phyloP scores from a whole-genome alignment of 2,113 vertebrate species.

The Phoenicopterus ruber region DNA sequence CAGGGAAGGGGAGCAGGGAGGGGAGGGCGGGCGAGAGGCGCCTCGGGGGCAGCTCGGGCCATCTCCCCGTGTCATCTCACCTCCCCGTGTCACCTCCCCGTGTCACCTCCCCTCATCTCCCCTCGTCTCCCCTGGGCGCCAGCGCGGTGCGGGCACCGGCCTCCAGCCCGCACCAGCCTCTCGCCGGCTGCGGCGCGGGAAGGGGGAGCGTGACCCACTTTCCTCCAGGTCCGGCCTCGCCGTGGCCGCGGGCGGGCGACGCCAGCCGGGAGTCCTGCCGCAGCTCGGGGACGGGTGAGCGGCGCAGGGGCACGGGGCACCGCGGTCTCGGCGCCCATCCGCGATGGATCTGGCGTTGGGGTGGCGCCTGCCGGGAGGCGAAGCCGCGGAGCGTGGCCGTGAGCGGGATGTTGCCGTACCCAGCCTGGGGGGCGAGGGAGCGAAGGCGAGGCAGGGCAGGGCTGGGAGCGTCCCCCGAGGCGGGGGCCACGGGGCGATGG shows the following conservation, averaged over 20 bases:
- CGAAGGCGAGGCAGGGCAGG: not conserved
- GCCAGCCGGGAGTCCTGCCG: not conserved
- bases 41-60: constrained; percentile 12
- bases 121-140: not conserved
- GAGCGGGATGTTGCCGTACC: not conserved
- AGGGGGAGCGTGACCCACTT: constrained; percentile 48
- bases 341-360: fast-evolving
- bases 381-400: not conserved
- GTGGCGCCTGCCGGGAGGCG: not conserved
- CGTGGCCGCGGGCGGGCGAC: not conserved
- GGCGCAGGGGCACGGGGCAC: fast-evolving
- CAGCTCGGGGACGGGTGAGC: not conserved
- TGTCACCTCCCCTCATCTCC: not conserved
- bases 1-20: not conserved
- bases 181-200: not conserved
- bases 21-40: not conserved
- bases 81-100: not conserved
- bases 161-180: not conserved
- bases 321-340: too few relatives aligned
- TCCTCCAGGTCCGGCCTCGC: not conserved
- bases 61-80: not conserved
- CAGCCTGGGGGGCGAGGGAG: not conserved
- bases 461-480: not conserved
- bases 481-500: not conserved
- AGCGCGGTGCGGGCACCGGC: not conserved